Conservation (phyloP, 2,888 invertebrate genomes). For the Mellilla xanthometata region DNA sequence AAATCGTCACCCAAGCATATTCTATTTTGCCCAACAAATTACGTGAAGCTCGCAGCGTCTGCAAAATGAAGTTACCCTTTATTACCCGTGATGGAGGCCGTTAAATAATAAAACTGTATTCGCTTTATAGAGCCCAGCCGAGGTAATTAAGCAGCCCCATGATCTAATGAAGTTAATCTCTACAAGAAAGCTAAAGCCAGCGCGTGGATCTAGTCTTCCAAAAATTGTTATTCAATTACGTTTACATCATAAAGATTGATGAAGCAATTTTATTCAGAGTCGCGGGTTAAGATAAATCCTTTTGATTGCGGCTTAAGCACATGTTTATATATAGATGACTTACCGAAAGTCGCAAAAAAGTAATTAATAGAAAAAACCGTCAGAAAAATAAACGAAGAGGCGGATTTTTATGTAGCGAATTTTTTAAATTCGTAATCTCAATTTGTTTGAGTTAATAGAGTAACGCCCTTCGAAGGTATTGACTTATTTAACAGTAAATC, state of each 20-base stretch:
- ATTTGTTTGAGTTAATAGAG: too few species aligned
- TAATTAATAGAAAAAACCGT: too few species aligned
- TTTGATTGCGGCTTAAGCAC: too few species aligned
- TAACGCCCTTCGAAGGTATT: too few species aligned
- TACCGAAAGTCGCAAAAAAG: too few species aligned
- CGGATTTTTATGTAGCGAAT: too few species aligned
- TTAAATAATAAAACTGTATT: slow-evolving; percentile 55
- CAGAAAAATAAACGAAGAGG: too few species aligned
- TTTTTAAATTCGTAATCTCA: too few species aligned
- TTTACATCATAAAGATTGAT: not conserved
- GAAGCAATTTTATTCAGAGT: too few species aligned
- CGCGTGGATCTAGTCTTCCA: slow-evolving; percentile 8
- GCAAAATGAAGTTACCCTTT: slow-evolving; percentile 53
- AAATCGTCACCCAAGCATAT: slow-evolving; percentile 22
- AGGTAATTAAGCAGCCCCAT: slow-evolving; percentile 36
- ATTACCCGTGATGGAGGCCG: slow-evolving; percentile 55
- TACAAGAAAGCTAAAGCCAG: slow-evolving; percentile 21
- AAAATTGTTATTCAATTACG: slow-evolving; percentile 4
- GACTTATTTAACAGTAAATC: too few species aligned
- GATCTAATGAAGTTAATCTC: slow-evolving; percentile 26
- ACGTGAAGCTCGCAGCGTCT: slow-evolving; percentile 17
- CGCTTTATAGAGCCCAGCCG: slow-evolving; percentile 36
- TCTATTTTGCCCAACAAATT: slow-evolving; percentile 23
- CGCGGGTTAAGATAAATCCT: too few species aligned
- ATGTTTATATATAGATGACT: too few species aligned